Evolutionary conservation across 2,113 vertebrate genomes (phyloP).

Genomic region (Panthera tigris): DNA sequence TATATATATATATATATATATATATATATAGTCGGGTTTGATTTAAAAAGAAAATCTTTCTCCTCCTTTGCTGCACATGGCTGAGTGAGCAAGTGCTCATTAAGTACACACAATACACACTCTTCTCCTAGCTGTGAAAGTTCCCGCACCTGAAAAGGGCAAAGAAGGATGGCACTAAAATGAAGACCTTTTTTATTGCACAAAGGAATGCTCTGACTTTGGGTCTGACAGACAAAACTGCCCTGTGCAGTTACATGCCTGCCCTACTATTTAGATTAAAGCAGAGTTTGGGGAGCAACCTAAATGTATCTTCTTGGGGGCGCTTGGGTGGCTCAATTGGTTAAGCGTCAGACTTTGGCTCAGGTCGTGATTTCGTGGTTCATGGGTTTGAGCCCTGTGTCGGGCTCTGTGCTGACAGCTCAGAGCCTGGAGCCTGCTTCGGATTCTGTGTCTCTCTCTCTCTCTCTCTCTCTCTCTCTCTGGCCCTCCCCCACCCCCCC

Average conservation of each 20-base stretch:
- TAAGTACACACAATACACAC: background rate
- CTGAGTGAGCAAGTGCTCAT: constrained; percentile 46
- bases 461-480: no score
- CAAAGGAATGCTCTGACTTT: background rate
- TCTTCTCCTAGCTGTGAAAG: background rate
- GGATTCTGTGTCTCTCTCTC: no score
- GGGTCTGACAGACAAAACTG: background rate
- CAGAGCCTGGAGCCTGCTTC: no score
- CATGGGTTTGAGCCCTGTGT: no score
- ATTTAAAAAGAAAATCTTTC: constrained; percentile 69
- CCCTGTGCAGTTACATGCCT: background rate
- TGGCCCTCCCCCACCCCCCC: no score
- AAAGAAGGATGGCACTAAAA: background rate
- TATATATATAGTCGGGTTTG: constrained; percentile 55
- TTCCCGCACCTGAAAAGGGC: background rate
- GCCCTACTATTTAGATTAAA: background rate
- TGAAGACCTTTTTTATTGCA: background rate
- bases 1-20: background rate
- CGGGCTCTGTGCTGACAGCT: no score
- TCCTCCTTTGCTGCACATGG: background rate
- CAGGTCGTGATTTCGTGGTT: no score
- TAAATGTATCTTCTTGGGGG: background rate
- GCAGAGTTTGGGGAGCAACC: background rate
- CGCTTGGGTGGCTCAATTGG: no score
- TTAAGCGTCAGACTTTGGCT: no score